Percentiles rank a stretch among this genome's conserved stretches.
These are phyloP conservation scores for Scyliorhinus canicula DNA, from an alignment of 2,797 vertebrate species.

Conservation along the genomic window DNA sequence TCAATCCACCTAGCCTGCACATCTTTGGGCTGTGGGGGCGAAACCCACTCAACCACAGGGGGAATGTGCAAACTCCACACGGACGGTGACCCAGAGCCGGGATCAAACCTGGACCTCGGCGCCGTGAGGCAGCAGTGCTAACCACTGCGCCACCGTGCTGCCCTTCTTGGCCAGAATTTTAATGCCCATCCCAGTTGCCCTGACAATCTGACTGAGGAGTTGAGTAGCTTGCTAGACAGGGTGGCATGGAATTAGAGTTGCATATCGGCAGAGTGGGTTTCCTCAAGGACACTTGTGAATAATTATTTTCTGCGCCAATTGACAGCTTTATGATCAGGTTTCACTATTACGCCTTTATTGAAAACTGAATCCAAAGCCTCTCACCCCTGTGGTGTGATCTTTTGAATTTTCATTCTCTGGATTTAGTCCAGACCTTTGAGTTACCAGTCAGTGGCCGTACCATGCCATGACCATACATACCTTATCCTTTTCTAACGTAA, in stretches of 20 bases:
- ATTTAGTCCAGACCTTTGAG: not conserved
- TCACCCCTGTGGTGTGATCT: not conserved
- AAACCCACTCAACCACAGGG: too few relatives aligned
- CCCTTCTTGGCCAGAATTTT: not conserved
- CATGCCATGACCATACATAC: not conserved
- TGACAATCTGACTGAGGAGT: not conserved
- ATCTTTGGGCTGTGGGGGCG: too few relatives aligned
- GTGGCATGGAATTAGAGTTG: not conserved
- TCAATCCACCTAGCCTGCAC: too few relatives aligned
- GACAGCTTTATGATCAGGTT: not conserved
- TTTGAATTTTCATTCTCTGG: not conserved
- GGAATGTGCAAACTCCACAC: too few relatives aligned
- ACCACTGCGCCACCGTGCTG: too few relatives aligned
- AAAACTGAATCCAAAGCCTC: not conserved
- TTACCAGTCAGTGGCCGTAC: not conserved
- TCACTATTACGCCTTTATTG: not conserved
- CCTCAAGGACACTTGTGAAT: not conserved
- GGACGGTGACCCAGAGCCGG: too few relatives aligned
- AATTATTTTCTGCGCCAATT: not conserved
- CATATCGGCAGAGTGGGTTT: not conserved
- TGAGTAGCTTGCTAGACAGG: not conserved
- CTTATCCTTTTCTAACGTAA: not conserved
- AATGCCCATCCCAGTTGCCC: too few relatives aligned
- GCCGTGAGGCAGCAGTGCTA: too few relatives aligned
- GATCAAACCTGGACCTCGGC: too few relatives aligned